Conservation (phyloP, 2,888 invertebrate species). For the Branchipolynoe longqiensis region DNA sequence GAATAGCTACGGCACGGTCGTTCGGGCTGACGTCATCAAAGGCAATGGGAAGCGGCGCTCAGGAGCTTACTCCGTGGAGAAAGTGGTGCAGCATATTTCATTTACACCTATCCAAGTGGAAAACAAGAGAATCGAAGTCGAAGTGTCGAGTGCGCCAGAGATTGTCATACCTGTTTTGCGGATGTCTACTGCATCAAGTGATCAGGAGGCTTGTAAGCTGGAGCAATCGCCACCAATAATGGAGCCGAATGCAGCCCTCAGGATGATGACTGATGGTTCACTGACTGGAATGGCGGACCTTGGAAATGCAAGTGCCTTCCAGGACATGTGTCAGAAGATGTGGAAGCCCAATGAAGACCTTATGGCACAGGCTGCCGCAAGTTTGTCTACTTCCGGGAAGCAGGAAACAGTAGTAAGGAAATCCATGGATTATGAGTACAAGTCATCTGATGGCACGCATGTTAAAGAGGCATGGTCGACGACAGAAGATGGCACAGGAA, state of each 20-base stretch:
- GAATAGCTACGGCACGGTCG: slow-evolving; percentile 42
- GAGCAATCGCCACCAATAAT: neutral
- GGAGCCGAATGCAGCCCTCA: neutral
- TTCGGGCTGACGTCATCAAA: slow-evolving; percentile 4
- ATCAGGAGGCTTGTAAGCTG: neutral
- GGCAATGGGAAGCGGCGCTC: neutral
- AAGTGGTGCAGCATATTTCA: slow-evolving; percentile 17
- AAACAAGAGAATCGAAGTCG: slow-evolving; percentile 21
- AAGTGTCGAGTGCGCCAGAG: slow-evolving; percentile 1
- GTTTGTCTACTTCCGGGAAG: neutral
- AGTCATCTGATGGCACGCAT: slow-evolving; percentile 40
- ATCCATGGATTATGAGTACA: slow-evolving; percentile 21
- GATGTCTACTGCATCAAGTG: slow-evolving; percentile 29
- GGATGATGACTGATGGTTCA: neutral
- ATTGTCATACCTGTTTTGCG: slow-evolving; percentile 36
- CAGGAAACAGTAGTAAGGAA: neutral
- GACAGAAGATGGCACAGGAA: neutral
- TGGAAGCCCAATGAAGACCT: slow-evolving; percentile 22
- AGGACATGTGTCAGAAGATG: slow-evolving; percentile 28
- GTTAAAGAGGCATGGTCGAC: slow-evolving; percentile 42
- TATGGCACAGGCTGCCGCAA: neutral
- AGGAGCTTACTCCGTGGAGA: slow-evolving; percentile 34
- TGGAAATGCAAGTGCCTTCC: slow-evolving; percentile 12
- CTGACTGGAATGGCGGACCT: neutral
- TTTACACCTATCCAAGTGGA: slow-evolving; percentile 35